Evolutionary conservation across 92 coral and sea anemone genomes (phyloP).

Genomic region (Epizoanthus ramosus): DNA sequence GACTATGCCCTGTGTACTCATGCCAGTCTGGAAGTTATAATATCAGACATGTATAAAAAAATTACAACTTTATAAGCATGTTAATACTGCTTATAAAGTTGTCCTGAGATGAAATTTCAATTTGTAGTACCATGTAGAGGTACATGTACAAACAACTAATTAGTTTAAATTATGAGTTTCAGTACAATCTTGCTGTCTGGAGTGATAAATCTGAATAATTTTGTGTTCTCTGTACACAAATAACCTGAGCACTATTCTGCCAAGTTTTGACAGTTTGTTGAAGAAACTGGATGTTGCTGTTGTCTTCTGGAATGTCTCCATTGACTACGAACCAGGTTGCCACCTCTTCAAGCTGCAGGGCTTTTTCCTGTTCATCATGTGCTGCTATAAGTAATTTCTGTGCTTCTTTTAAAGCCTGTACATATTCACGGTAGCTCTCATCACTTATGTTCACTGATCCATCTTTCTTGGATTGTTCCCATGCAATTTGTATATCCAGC

Average conservation of each 20-base stretch:
- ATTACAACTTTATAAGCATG: no score
- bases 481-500: neutral
- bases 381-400: neutral
- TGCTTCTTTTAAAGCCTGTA: neutral
- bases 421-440: neutral
- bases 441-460: neutral
- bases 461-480: neutral
- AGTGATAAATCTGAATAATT: no score
- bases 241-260: neutral
- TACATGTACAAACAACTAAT: no score
- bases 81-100: no score
- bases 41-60: no score
- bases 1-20: no score
- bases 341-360: conserved; percentile 2
- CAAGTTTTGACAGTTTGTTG: neutral
- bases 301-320: neutral
- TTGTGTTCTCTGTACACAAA: neutral
- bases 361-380: neutral
- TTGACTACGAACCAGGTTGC: conserved; percentile 9
- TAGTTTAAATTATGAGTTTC: no score
- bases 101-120: no score
- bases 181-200: no score
- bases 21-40: no score
- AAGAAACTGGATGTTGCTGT: neutral
- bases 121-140: no score